Conservation (phyloP, 2,113 vertebrate genomes). For the Cyprinus carpio region DNA sequence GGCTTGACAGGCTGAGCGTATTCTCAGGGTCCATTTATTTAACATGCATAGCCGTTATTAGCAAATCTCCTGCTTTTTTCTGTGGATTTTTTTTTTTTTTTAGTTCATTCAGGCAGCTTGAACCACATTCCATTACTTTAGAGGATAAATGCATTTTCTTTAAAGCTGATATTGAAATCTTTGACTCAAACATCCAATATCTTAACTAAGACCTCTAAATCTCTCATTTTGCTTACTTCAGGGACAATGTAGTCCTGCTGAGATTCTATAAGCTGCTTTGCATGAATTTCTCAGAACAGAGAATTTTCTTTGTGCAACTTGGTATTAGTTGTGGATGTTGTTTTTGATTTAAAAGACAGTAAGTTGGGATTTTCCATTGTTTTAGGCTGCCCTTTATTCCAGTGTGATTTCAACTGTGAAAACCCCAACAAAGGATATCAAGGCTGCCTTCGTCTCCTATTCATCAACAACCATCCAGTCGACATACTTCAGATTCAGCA, state of each 20-base stretch:
- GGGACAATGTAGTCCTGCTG: slow-evolving; percentile 37
- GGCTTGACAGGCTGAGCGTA: neutral
- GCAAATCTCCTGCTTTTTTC: neutral
- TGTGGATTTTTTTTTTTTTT: neutral
- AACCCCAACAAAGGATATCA: slow-evolving; percentile 82
- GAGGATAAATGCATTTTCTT: slow-evolving; percentile 36
- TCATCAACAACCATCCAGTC: slow-evolving; percentile 87
- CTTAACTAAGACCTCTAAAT: slow-evolving; percentile 45
- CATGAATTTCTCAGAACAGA: slow-evolving; percentile 4
- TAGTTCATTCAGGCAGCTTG: slow-evolving; percentile 18
- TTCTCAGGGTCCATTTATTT: slow-evolving; percentile 22
- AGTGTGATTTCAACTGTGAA: slow-evolving; percentile 76
- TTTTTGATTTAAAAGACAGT: slow-evolving; percentile 5
- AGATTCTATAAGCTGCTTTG: slow-evolving; percentile 48
- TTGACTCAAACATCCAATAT: slow-evolving; percentile 6
- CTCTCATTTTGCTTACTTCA: slow-evolving; percentile 19
- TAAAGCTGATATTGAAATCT: slow-evolving; percentile 43
- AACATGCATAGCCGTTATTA: neutral
- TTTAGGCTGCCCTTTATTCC: slow-evolving; percentile 81
- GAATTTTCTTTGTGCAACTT: slow-evolving; percentile 31
- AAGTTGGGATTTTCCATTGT: slow-evolving; percentile 45
- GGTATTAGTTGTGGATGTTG: slow-evolving; percentile 19
- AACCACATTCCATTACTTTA: slow-evolving; percentile 28
- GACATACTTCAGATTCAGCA: slow-evolving; percentile 84
- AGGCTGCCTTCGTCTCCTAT: slow-evolving; percentile 88